Evolutionary conservation across 1,140 invertebrate species (phyloP).

Genomic region (Hyphantria cunea): DNA sequence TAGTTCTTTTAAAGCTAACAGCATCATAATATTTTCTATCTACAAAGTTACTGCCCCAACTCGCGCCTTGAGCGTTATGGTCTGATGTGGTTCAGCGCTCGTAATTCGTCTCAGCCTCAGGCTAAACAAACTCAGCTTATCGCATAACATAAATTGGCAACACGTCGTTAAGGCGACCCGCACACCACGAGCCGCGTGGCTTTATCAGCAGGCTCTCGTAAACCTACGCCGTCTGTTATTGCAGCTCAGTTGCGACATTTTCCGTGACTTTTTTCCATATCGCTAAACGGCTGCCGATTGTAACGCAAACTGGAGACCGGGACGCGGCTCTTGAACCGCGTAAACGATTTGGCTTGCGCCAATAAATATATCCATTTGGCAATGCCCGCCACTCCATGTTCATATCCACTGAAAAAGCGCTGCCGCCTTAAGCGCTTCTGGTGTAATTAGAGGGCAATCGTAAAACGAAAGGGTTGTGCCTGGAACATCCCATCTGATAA

Average conservation of each 20-base stretch:
- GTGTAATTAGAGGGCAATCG: slow-evolving; percentile 78
- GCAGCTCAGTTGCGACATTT: slow-evolving; percentile 59
- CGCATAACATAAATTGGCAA: slow-evolving; percentile 77
- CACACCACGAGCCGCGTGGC: slow-evolving; percentile 55
- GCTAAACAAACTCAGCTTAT: slow-evolving; percentile 79
- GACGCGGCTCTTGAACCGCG: slow-evolving; percentile 49
- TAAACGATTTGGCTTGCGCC: slow-evolving; percentile 61
- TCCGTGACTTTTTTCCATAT: slow-evolving; percentile 70
- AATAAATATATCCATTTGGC: slow-evolving; percentile 75
- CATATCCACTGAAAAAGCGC: slow-evolving; percentile 63
- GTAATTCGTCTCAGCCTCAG: slow-evolving; percentile 58
- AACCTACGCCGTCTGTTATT: slow-evolving; percentile 72
- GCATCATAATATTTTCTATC: slow-evolving; percentile 20
- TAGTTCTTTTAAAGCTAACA: slow-evolving; percentile 12
- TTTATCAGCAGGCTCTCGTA: slow-evolving; percentile 76
- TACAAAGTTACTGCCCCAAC: slow-evolving; percentile 10
- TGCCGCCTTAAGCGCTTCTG: slow-evolving; percentile 66
- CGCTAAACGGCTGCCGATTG: slow-evolving; percentile 49
- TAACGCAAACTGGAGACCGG: slow-evolving; percentile 34
- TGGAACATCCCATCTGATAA: slow-evolving; percentile 78
- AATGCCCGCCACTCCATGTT: slow-evolving; percentile 43
- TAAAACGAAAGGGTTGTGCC: slow-evolving; percentile 76
- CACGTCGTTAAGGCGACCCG: slow-evolving; percentile 76
- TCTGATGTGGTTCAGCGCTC: slow-evolving; percentile 27
- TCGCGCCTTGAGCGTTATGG: slow-evolving; percentile 22